Evolutionary conservation across 2,888 invertebrate genomes (phyloP).

Genomic region (Rotaria magnacalcarata): DNA sequence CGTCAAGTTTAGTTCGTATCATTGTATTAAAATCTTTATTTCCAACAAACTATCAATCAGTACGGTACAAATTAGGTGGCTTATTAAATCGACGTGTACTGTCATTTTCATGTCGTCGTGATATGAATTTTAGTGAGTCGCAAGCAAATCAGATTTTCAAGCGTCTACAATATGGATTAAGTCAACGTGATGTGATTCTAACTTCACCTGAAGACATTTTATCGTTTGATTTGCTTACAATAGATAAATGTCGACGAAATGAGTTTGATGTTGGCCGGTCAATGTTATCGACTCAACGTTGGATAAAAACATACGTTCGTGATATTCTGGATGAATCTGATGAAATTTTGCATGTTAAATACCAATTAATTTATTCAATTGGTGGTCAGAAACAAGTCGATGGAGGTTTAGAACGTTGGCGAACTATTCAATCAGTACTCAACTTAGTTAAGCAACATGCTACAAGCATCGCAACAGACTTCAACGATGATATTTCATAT

Average conservation of each 20-base stretch:
- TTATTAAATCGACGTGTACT: constrained; percentile 9
- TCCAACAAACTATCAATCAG: background rate
- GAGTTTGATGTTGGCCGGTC: background rate
- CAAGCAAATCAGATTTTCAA: background rate
- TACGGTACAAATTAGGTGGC: constrained; percentile 2
- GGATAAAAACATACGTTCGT: background rate
- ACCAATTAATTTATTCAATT: background rate
- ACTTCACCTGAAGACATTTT: constrained; percentile 5
- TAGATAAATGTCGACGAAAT: constrained; percentile 17
- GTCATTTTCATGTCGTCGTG: background rate
- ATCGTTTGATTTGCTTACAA: constrained; percentile 6
- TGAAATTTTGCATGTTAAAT: constrained; percentile 12
- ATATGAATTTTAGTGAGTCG: background rate
- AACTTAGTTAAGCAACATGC: background rate
- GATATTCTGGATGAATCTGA: constrained; percentile 11
- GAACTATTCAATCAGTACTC: background rate
- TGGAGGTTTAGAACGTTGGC: constrained; percentile 9
- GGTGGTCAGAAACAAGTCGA: background rate
- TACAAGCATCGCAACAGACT: background rate
- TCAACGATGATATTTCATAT: no score
- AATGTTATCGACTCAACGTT: background rate
- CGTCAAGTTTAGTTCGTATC: background rate
- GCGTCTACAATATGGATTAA: background rate
- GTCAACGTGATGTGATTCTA: background rate
- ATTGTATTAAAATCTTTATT: constrained; percentile 5